Evolutionary conservation across 2,113 vertebrate genomes (phyloP).

Genomic region (Alligator sinensis): DNA sequence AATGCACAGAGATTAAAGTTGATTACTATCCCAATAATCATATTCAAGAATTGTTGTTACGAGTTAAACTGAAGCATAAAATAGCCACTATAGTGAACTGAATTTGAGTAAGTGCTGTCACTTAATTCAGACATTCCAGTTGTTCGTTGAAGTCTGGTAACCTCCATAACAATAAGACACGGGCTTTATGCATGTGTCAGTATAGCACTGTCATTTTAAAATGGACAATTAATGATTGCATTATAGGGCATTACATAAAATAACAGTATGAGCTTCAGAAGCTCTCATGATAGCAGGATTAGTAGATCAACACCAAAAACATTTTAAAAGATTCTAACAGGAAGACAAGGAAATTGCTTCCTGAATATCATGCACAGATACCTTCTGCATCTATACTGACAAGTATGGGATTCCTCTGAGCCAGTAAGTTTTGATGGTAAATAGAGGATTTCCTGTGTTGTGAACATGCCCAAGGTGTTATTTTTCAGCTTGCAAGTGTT

Average conservation of each 20-base stretch:
- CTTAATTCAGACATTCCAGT: neutral
- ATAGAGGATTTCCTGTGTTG: slow-evolving; percentile 82
- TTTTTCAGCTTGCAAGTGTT: slow-evolving; percentile 65
- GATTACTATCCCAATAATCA: neutral
- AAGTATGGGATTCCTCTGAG: slow-evolving; percentile 30
- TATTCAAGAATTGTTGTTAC: neutral
- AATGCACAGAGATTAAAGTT: neutral
- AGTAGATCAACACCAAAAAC: neutral
- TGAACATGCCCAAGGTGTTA: slow-evolving; percentile 52
- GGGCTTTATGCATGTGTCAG: neutral
- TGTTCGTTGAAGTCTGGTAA: neutral
- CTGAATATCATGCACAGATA: slow-evolving; percentile 50
- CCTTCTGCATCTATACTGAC: slow-evolving; percentile 13
- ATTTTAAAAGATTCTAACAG: slow-evolving; percentile 59
- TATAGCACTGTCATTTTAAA: neutral
- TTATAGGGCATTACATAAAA: neutral
- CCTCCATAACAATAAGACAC: neutral
- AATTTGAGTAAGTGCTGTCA: neutral
- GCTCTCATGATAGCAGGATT: neutral
- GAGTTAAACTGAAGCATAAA: neutral
- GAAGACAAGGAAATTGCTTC: slow-evolving; percentile 72
- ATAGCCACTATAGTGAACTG: neutral
- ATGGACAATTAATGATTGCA: neutral
- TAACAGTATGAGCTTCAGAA: neutral
- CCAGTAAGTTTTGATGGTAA: slow-evolving; percentile 69